Evolutionary conservation across 2,113 vertebrate genomes (phyloP), one percentile per base, ranked within the genome.

Genomic region (Oophaga pumilio): DNA sequence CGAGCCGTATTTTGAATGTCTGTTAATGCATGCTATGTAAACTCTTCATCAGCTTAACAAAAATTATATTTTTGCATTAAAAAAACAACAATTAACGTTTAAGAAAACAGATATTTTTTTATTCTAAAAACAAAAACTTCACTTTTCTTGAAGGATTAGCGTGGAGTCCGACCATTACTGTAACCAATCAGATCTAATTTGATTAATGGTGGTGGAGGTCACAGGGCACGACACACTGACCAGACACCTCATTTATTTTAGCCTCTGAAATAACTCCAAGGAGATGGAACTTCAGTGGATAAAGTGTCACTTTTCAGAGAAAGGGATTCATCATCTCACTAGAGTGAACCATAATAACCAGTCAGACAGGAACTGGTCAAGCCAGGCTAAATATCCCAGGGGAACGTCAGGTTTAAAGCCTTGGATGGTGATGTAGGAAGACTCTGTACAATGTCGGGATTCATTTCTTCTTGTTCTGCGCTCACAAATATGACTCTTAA

Each of bases 191-290:
- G 94, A 93, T 94, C 95, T 93, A 92, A 92, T 92, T 92, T 98
- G 97, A 99, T 98, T 95, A 95, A 99, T 97, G 97, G 97, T 96
- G 95, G 95, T 92, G 93, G 76, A 91, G 97, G 96, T 93, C 96
- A 92, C 93, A 97, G 97, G 96, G 95, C 96, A 90, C 84, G 86
- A 92, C 95, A 95, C 96, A 96, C 96, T 94, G 95, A 96, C 96
- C 95, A 95, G 97, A 96, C 95, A 95, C 95, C 96, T 97, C 96
- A 97, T 98, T 97, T 96, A 98, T 98, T 97, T 97, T 96, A 97
- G 95, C 95, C 96, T 97, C 94, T 94, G 93, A 92, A 95, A 95
- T 92, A 91, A 95, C 94, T 95, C 94, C 94, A 93, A 93, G 91
- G 95, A 95, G 94, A 95, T 93, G 92, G 95, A 93, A 93, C 90